Base-by-base conservation (phyloP, 2,113 vertebrate species). In the Seriola rivoliana region DNA sequence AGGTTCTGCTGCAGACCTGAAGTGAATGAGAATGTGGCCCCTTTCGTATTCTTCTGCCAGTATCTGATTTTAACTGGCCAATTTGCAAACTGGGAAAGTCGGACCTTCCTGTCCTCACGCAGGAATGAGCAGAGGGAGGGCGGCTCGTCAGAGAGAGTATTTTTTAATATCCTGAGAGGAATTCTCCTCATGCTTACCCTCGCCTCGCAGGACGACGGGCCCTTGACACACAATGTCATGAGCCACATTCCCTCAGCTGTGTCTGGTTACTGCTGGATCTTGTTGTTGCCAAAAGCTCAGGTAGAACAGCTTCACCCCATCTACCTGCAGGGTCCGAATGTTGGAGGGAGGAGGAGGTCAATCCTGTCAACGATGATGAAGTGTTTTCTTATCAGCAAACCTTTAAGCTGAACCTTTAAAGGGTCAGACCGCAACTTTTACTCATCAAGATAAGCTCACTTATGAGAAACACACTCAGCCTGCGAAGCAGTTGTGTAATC, bases 121-220 rank as follows among this genome's bases (percentile, higher is more conserved):
- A 79, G 34, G 68, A 81, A 75, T 68, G 55, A 65, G 25, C n/a
- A 44, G 38, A 29, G 32, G 48, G 32, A 57, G 46, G 0, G 0
- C 12, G 25, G 32, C 8, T 1, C 25, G 17, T 55, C 46, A 46
- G 36, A 77, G n/a, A 66, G 16, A 52, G 8, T 19, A 44, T 29
- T 58, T 36, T 36, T 81, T 73, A 79, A 84, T 84, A 80, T 75
- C 80, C 80, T 71, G 80, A n/a, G 64, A 64, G 73, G 63, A 72
- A 86, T 79, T 86, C 74, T 59, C 66, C 74, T 78, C 72, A 19
- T 78, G 72, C 80, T 83, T 64, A 44, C 63, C 63, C 59, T 70
- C 25, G 71, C 4, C 32, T 78, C 67, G 54, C 13, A 72, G 70
- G 78, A 71, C n/a, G 76, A 34, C 14, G 3, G 9, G 10, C 29